Evolutionary conservation across 2,888 invertebrate species (phyloP).

Genomic region (Ceriagrion tenellum): DNA sequence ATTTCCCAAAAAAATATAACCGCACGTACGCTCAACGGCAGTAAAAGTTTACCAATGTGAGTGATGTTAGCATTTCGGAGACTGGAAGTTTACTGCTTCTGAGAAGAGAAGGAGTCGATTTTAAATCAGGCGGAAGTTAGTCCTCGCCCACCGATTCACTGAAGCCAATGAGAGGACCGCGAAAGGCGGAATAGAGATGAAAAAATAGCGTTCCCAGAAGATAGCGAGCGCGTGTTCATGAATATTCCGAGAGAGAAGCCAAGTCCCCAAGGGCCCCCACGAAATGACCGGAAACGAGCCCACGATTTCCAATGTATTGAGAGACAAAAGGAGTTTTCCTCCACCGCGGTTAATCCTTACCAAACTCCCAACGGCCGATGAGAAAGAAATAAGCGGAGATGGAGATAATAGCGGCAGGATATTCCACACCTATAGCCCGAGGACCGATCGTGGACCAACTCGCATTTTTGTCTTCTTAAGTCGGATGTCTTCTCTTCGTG

Average conservation of each 20-base stretch:
- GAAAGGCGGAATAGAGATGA: neutral
- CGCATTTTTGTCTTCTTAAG: neutral
- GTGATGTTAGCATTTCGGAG: neutral
- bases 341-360: neutral
- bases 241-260: neutral
- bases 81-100: neutral
- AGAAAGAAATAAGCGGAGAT: neutral
- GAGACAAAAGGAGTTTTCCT: neutral
- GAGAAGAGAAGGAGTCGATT: slow-evolving; percentile 2
- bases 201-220: neutral
- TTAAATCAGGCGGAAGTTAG: slow-evolving; percentile 42
- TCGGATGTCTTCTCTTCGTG: neutral
- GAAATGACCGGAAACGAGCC: slow-evolving; percentile 10
- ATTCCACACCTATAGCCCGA: neutral
- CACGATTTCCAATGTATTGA: neutral
- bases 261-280: neutral
- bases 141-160: neutral
- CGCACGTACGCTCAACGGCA: neutral
- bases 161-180: neutral
- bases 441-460: neutral
- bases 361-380: neutral
- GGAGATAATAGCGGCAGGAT: neutral
- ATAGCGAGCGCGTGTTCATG: slow-evolving; percentile 20
- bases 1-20: neutral
- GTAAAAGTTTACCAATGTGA: neutral